phyloP scores from a whole-genome alignment of 2,888 invertebrate species.

The Quadriops clusia region DNA sequence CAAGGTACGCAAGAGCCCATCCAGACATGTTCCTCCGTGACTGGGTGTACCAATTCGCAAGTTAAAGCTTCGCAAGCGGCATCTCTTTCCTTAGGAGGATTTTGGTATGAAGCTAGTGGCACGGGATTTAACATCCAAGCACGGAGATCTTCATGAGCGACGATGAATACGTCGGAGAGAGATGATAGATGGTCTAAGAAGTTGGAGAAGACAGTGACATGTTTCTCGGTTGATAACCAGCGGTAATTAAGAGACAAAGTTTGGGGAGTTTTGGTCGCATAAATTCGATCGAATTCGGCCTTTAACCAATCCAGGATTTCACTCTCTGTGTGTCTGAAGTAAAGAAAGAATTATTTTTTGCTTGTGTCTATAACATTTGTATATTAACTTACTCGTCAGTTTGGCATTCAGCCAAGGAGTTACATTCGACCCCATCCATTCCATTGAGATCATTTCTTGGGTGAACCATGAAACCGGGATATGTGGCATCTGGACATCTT shows the following conservation, averaged over 20 bases:
- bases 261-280: conserved; percentile 38
- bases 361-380: neutral
- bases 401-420: conserved; percentile 18
- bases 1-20: conserved; percentile 35
- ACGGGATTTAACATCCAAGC: conserved; percentile 37
- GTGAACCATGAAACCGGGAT: conserved; percentile 51
- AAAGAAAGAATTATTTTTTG: neutral
- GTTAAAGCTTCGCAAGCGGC: conserved; percentile 18
- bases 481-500: conserved; percentile 45
- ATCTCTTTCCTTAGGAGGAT: conserved; percentile 12
- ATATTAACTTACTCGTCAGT: conserved; percentile 1
- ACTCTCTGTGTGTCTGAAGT: conserved; percentile 17
- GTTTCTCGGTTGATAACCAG: conserved; percentile 34
- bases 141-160: conserved; percentile 32
- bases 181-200: conserved; percentile 30
- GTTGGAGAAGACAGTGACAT: conserved; percentile 24
- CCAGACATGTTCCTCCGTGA: conserved; percentile 25
- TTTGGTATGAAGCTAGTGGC: conserved; percentile 20
- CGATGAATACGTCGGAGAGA: conserved; percentile 33
- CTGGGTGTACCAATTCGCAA: conserved; percentile 22
- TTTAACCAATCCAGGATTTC: conserved; percentile 35
- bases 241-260: conserved; percentile 38
- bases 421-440: conserved; percentile 38
- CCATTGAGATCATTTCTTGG: conserved; percentile 51
- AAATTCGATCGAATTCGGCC: conserved; percentile 35